Percentiles rank a stretch among this genome's conserved stretches.
phyloP scores from a whole-genome alignment of 2,888 invertebrate species.

The Megamerina dolium region DNA sequence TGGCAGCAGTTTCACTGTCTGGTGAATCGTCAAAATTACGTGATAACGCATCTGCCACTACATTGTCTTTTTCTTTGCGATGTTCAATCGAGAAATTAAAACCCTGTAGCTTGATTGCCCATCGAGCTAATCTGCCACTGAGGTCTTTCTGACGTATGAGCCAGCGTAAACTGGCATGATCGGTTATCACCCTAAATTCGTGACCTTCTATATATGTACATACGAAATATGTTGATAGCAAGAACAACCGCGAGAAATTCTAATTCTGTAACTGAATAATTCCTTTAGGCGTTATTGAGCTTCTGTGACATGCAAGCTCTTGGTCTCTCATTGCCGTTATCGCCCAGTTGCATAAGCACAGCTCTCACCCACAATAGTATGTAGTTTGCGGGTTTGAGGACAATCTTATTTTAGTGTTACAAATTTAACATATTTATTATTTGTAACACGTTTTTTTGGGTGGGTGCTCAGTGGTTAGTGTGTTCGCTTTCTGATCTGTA shows the following conservation, averaged over 20 bases:
- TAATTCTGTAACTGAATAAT: constrained; percentile 17
- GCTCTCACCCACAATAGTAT: too few relatives aligned
- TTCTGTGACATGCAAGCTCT: constrained; percentile 16
- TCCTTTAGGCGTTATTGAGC: constrained; percentile 14
- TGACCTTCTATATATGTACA: constrained; percentile 11
- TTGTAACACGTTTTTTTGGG: too few relatives aligned
- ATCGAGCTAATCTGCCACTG: constrained; percentile 27
- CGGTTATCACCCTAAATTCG: constrained; percentile 21
- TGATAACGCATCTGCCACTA: constrained; percentile 12
- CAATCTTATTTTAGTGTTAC: too few relatives aligned
- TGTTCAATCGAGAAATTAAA: constrained; percentile 11
- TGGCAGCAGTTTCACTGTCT: too few relatives aligned
- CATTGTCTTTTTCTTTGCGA: constrained; percentile 10
- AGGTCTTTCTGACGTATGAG: constrained; percentile 27
- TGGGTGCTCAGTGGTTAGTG: too few relatives aligned
- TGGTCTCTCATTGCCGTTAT: constrained; percentile 9
- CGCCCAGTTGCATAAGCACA: constrained; percentile 13
- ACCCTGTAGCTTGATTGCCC: constrained; percentile 12
- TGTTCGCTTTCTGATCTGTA: too few relatives aligned
- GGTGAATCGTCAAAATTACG: too few relatives aligned
- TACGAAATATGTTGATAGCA: constrained; percentile 15
- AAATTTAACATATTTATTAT: too few relatives aligned
- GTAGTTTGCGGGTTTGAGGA: too few relatives aligned
- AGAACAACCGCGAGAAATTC: constrained; percentile 20
- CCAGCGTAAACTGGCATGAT: constrained; percentile 30